Conservation (phyloP, 2,113 vertebrate genomes). For the Protobothrops flavoviridis region DNA sequence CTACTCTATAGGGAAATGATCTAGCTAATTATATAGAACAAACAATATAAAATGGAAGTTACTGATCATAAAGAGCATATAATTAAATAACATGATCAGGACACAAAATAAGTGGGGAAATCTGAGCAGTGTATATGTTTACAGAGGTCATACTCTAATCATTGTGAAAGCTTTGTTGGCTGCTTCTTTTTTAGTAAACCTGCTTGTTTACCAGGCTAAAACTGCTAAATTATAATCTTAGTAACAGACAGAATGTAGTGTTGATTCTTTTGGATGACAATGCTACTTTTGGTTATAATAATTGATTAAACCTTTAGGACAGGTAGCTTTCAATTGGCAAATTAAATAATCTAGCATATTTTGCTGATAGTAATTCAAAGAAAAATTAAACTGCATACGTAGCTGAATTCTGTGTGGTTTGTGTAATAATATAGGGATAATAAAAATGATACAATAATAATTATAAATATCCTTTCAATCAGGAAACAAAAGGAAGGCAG, state of each 20-base stretch:
- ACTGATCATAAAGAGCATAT: neutral
- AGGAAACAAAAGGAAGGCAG: neutral
- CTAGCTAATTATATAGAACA: neutral
- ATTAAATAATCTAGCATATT: neutral
- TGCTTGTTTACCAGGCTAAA: neutral
- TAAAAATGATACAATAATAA: neutral
- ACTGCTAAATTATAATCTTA: neutral
- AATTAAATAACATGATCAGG: neutral
- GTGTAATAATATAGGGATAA: neutral
- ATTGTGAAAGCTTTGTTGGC: neutral
- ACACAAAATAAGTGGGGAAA: neutral
- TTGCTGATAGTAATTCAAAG: neutral
- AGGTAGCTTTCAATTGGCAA: neutral
- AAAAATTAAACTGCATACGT: neutral
- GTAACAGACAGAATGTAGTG: neutral
- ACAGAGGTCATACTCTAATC: neutral
- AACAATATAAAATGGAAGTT: fast-evolving
- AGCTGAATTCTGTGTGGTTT: neutral
- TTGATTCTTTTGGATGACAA: neutral
- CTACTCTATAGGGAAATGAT: neutral
- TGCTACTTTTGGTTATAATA: neutral
- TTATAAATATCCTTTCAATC: neutral
- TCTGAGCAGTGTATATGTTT: neutral
- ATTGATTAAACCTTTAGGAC: neutral
- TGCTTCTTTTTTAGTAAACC: neutral